Percentiles rank a stretch among this genome's conserved stretches.
phyloP scores from a whole-genome alignment of 2,797 vertebrate genomes.

The Alfaro cultratus region DNA sequence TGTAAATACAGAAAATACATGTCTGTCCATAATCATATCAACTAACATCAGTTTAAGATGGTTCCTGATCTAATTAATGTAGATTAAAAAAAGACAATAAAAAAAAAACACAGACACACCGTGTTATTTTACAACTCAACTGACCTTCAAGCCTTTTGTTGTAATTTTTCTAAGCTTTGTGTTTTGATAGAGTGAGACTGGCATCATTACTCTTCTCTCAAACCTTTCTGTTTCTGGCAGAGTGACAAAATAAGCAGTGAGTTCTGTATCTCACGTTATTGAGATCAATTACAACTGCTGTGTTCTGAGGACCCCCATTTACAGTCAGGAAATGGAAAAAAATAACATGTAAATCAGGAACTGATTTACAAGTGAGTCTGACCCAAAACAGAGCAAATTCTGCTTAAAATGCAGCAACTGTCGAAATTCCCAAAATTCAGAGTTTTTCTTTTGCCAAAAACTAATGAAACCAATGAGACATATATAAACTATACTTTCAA shows the following conservation, averaged over 20 bases:
- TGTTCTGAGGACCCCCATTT: not conserved
- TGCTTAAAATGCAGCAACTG: not conserved
- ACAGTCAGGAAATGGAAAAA: not conserved
- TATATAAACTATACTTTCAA: not conserved
- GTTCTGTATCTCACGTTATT: constrained; percentile 67
- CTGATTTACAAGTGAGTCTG: not conserved
- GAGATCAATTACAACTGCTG: constrained; percentile 72
- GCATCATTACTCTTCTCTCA: constrained; percentile 50
- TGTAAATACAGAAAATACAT: not conserved
- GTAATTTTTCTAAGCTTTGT: not conserved
- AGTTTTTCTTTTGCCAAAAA: not conserved
- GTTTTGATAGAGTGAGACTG: constrained; percentile 59
- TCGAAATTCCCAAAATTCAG: not conserved
- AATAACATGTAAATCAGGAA: not conserved
- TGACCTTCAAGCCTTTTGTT: not conserved
- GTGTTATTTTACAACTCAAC: not conserved
- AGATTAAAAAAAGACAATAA: not conserved
- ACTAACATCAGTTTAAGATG: not conserved
- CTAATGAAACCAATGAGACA: not conserved
- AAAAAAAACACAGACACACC: not conserved
- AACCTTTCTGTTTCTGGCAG: constrained; percentile 56
- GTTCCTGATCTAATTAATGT: not conserved
- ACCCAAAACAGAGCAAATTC: not conserved
- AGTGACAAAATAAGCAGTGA: constrained; percentile 73
- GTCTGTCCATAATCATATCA: not conserved